Evolutionary conservation across 1,140 invertebrate genomes (phyloP), one percentile per base, ranked within the genome.

Genomic region (Archivesica marissinica): DNA sequence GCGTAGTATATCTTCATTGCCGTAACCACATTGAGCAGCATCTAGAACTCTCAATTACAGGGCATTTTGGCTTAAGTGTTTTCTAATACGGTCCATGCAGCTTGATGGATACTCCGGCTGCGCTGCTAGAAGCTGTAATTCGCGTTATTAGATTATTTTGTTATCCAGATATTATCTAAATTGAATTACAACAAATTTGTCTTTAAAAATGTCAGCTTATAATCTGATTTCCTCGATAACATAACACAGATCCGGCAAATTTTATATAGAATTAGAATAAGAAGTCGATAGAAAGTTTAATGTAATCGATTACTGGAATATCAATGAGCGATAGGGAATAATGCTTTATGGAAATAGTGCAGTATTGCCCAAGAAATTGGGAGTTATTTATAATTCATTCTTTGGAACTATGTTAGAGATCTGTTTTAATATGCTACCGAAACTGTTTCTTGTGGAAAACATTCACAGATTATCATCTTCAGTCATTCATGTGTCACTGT

Each of bases 161-260:
- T 81, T 81, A 81, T 81, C 79, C 79, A 54, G 68, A 81, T 81
- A 81, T 81, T 68, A 81, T 81, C 79, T 35, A 81, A 81, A 81
- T 81, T 72, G 72, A 72, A 81, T 81, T 81, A 81, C 44, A 81
- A 81, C 79, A 81, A 81, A 81, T 81, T 81, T 81, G 79, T 81
- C 79, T 81, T 81, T 81, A 81, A 81, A 81, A 81, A 81, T 68
- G 79, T 81, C 79, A 81, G 66, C 41, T 72, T 72, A 52, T 81
- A 81, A 81, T 81, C 79, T 56, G 79, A 81, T 81, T 81, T 81
- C 13, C 64, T 56, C 64, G 64, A 30, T 81, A 72, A 81, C 79
- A 81, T 72, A 56, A 72, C 66, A 59, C 79, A 81, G 79, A 70
- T 7, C 64, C 47, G 44, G 35, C 23, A 68, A 81, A 79, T 30